Conservation (phyloP, 2,888 invertebrate genomes). For the Drosophila anomalata region DNA sequence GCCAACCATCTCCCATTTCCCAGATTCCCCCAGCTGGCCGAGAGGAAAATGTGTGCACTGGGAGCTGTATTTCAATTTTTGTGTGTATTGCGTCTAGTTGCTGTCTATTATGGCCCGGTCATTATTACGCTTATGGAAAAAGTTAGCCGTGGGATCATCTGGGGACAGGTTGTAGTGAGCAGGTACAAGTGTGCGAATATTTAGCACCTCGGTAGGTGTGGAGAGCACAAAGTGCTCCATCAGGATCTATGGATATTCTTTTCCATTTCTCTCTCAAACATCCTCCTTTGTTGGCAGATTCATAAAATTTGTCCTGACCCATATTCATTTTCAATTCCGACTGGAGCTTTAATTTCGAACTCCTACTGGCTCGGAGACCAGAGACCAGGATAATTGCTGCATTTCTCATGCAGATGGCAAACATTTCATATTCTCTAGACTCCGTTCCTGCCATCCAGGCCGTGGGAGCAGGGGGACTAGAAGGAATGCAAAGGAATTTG, state of each 20-base stretch:
- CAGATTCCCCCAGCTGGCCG: slow-evolving; percentile 36
- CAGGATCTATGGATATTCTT: background rate
- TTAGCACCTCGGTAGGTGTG: slow-evolving; percentile 26
- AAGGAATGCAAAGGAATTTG: slow-evolving; percentile 50
- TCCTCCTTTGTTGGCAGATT: background rate
- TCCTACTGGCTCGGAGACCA: background rate
- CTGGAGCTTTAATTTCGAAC: slow-evolving; percentile 6
- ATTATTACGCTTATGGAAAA: slow-evolving; percentile 44
- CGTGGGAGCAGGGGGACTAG: background rate
- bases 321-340: slow-evolving; percentile 25
- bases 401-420: slow-evolving; percentile 51
- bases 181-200: slow-evolving; percentile 3
- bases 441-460: background rate
- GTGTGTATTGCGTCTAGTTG: slow-evolving; percentile 46
- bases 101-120: slow-evolving; percentile 45
- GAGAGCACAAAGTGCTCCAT: background rate
- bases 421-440: slow-evolving; percentile 48
- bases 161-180: slow-evolving; percentile 21
- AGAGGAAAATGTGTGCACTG: slow-evolving; percentile 62
- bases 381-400: slow-evolving; percentile 38
- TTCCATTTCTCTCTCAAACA: background rate
- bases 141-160: slow-evolving; percentile 34
- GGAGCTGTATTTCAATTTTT: slow-evolving; percentile 75
- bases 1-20: slow-evolving; percentile 18
- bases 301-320: background rate